phyloP scores from a whole-genome alignment of 1,140 invertebrate genomes.

The Idris sp. region DNA sequence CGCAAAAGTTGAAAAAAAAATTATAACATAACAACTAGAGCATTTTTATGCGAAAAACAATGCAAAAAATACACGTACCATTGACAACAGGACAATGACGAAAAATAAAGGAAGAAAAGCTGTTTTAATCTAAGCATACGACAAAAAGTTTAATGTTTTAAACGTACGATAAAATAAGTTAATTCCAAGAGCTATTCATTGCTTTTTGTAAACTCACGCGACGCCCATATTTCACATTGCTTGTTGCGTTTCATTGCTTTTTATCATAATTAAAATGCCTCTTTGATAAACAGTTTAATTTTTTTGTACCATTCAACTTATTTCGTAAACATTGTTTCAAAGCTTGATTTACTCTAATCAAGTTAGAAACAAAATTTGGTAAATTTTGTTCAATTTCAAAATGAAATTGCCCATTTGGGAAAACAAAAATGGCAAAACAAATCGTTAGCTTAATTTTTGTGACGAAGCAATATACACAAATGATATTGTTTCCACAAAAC shows the following conservation, averaged over 20 bases:
- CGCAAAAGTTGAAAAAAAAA: constrained; percentile 7
- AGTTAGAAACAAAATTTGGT: too few relatives aligned
- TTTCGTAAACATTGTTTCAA: too few relatives aligned
- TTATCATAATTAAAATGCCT: constrained; percentile 11
- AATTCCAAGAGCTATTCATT: constrained; percentile 13
- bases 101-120: constrained; percentile 21
- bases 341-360: too few relatives aligned
- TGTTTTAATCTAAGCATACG: constrained; percentile 16
- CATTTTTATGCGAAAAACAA: constrained; percentile 9
- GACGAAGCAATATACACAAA: not conserved
- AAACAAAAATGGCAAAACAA: constrained; percentile 3
- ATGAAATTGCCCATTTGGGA: too few relatives aligned
- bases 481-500: constrained; percentile 8
- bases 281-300: not conserved
- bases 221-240: constrained; percentile 13
- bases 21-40: constrained; percentile 32
- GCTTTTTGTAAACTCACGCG: constrained; percentile 16
- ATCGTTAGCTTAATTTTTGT: constrained; percentile 8
- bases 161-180: constrained; percentile 31
- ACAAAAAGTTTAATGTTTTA: constrained; percentile 28
- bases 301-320: not conserved
- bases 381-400: too few relatives aligned
- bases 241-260: constrained; percentile 8
- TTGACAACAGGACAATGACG: constrained; percentile 20
- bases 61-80: constrained; percentile 5